Evolutionary conservation across 2,888 invertebrate species (phyloP).

Genomic region (Ditylenchus weischeri): DNA sequence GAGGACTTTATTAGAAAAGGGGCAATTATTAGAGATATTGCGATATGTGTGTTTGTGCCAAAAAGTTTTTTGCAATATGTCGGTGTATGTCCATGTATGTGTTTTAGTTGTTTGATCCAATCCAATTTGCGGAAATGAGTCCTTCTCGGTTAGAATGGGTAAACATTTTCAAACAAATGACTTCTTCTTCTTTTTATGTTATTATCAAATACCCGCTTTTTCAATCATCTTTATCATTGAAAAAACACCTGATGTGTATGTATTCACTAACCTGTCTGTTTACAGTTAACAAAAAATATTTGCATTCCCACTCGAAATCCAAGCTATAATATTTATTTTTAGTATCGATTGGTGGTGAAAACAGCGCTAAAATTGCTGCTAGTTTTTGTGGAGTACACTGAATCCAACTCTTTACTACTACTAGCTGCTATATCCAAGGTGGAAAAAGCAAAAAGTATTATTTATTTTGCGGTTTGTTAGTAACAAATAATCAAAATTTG

Average conservation of each 20-base stretch:
- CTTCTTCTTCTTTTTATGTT: background rate
- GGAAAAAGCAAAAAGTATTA: slow-evolving; percentile 53
- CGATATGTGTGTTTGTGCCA: slow-evolving; percentile 1
- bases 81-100: slow-evolving; percentile 15
- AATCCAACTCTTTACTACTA: slow-evolving; percentile 84
- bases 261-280: slow-evolving; percentile 2
- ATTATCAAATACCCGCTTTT: background rate
- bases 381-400: slow-evolving; percentile 96
- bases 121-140: slow-evolving; percentile 51
- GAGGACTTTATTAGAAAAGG: too few relatives aligned
- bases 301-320: too few relatives aligned
- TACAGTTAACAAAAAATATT: background rate
- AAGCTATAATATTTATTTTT: slow-evolving; percentile 36
- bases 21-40: too few relatives aligned
- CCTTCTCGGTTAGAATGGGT: slow-evolving; percentile 57
- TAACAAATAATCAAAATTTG: background rate
- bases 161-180: slow-evolving; percentile 14
- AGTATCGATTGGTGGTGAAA: slow-evolving; percentile 91
- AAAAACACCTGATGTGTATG: slow-evolving; percentile 2
- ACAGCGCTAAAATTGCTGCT: slow-evolving; percentile 91
- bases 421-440: slow-evolving; percentile 73
- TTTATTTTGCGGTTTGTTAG: background rate
- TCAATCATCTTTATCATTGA: background rate
- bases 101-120: slow-evolving; percentile 53
- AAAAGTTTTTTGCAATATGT: slow-evolving; percentile 3